A percentile compares a stretch with the other conserved stretches of the same genome.
These are phyloP conservation scores for Pemphigus obesinymphae DNA, from an alignment of 1,140 invertebrate genomes.

Conservation along the genomic window DNA sequence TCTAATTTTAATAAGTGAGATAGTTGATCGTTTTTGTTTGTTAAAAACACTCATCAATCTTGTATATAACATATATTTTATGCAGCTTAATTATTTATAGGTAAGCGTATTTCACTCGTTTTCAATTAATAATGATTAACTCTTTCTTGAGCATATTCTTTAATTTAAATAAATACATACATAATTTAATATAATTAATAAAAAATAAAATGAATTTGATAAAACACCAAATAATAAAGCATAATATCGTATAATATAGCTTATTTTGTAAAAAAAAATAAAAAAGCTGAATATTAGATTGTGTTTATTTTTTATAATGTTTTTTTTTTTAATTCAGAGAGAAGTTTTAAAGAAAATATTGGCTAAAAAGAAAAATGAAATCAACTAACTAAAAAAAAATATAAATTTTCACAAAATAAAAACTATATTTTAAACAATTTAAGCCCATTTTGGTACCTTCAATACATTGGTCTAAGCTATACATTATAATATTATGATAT, in stretches of 20 bases:
- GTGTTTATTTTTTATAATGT: background rate
- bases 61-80: background rate
- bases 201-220: background rate
- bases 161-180: no score
- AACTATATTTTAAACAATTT: background rate
- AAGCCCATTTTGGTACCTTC: no score
- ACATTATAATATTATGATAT: background rate
- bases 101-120: background rate
- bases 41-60: background rate
- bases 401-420: background rate
- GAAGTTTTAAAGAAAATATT: background rate
- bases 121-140: background rate
- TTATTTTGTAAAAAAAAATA: background rate
- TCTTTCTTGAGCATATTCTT: background rate
- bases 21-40: background rate
- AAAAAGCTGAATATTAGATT: background rate
- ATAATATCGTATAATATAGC: background rate
- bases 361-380: background rate
- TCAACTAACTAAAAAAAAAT: background rate
- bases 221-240: background rate
- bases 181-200: no score
- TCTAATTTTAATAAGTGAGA: background rate
- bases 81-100: background rate
- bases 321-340: background rate
- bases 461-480: no score